Conservation (phyloP, 2,797 vertebrate species). For the Brachymystax lenok region DNA sequence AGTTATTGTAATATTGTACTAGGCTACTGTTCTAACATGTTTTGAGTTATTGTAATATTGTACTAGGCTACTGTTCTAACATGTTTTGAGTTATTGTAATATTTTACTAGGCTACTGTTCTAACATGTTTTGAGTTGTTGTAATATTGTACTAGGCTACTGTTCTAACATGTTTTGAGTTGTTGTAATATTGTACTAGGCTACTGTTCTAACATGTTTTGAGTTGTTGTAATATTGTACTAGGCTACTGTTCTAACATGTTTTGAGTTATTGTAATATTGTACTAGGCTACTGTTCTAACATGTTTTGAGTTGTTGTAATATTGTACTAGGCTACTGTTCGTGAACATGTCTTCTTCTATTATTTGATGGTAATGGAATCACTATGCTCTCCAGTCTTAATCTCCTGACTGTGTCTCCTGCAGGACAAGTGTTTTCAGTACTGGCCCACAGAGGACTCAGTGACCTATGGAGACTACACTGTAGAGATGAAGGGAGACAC, state of each 20-base stretch:
- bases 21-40: not conserved
- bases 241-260: no score
- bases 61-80: no score
- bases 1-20: no score
- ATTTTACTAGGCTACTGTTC: not conserved
- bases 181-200: no score
- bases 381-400: not conserved
- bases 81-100: no score
- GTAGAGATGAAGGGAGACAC: constrained; percentile 89
- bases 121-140: not conserved
- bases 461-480: constrained; percentile 86
- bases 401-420: constrained; percentile 10
- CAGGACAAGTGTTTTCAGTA: constrained; percentile 97
- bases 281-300: no score
- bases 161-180: no score
- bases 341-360: not conserved
- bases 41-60: not conserved
- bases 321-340: no score
- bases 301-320: no score
- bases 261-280: no score
- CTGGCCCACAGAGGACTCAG: constrained; percentile 90
- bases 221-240: not conserved
- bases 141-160: not conserved
- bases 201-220: not conserved
- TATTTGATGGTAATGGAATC: not conserved